Conservation (phyloP, 1,140 invertebrate genomes). For the Thaumatotibia leucotreta region DNA sequence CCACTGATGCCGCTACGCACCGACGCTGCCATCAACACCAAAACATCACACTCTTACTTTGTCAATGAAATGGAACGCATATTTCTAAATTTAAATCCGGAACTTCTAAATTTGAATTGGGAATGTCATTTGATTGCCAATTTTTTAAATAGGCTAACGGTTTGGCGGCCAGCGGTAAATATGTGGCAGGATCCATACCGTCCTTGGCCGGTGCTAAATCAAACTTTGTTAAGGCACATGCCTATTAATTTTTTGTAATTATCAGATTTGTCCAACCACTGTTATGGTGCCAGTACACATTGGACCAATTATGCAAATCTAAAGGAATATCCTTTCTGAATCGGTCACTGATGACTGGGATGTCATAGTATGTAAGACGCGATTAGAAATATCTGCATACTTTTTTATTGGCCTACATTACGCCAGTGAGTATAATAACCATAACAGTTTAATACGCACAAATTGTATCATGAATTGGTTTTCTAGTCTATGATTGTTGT, state of each 20-base stretch:
- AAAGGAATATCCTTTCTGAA: too few species aligned
- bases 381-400: too few species aligned
- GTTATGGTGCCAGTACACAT: too few species aligned
- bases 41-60: neutral
- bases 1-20: conserved; percentile 15
- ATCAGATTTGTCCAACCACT: too few species aligned
- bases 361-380: too few species aligned
- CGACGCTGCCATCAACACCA: conserved; percentile 18
- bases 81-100: conserved; percentile 22
- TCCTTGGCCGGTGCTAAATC: conserved; percentile 84
- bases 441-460: neutral
- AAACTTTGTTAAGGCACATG: conserved; percentile 87
- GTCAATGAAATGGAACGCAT: neutral
- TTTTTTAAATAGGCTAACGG: conserved; percentile 83
- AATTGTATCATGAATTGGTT: neutral
- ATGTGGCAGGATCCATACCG: conserved; percentile 84
- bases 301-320: too few species aligned
- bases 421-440: too few species aligned
- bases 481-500: neutral
- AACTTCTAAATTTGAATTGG: conserved; percentile 12
- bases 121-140: conserved; percentile 18
- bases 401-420: neutral
- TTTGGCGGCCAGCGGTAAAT: conserved; percentile 87
- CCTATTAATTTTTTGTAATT: conserved; percentile 84
- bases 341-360: too few species aligned